phyloP scores from a whole-genome alignment of 2,888 invertebrate genomes.

The Podotricha telesiphe region DNA sequence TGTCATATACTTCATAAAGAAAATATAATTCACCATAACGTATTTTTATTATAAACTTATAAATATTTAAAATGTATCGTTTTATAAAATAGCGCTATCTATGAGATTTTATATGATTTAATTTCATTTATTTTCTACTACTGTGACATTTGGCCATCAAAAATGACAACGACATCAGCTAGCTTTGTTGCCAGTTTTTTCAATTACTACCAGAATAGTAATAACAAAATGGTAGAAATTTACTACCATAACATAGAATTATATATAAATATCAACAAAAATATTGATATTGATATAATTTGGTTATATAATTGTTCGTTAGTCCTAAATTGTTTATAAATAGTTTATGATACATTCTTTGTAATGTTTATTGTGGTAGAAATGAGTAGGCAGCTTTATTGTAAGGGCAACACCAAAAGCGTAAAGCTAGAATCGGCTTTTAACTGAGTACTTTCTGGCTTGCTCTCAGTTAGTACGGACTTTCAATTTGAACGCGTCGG shows the following conservation, averaged over 20 bases:
- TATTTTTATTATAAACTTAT: background rate
- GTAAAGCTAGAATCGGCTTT: conserved; percentile 7
- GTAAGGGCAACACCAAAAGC: conserved; percentile 8
- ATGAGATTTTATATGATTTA: background rate
- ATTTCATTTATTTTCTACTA: background rate
- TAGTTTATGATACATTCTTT: background rate
- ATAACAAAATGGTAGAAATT: conserved; percentile 5
- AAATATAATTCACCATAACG: background rate
- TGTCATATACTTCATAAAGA: background rate
- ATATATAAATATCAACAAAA: too few species aligned
- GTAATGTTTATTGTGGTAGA: background rate
- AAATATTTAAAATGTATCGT: background rate
- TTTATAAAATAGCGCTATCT: background rate
- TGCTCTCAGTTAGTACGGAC: background rate
- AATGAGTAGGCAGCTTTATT: background rate
- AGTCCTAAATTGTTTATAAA: background rate
- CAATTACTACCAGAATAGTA: background rate
- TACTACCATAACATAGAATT: background rate
- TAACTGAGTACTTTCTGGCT: conserved; percentile 12
- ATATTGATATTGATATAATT: background rate
- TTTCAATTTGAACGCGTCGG: background rate
- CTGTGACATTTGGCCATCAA: background rate
- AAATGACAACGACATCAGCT: background rate
- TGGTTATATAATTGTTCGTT: background rate
- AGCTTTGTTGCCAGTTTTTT: background rate